Conservation (phyloP, 1,140 invertebrate species). For the Micrasema minimum region DNA sequence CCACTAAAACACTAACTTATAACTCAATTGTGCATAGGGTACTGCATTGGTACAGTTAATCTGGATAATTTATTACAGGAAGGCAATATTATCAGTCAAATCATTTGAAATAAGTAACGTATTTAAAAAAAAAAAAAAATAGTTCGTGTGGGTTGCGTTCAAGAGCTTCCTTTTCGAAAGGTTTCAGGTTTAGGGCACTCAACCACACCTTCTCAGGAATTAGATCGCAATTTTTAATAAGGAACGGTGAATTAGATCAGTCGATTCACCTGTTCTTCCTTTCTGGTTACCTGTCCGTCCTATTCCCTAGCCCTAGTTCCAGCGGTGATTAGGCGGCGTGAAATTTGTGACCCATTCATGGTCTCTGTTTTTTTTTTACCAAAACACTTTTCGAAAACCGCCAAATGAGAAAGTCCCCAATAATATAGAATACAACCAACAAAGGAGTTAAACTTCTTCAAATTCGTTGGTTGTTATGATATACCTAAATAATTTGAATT, state of each 20-base stretch:
- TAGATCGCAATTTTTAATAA: constrained; percentile 52
- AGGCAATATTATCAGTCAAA: too few relatives aligned
- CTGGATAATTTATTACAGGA: too few relatives aligned
- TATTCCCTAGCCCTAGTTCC: not conserved
- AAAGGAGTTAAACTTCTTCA: too few relatives aligned
- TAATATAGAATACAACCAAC: too few relatives aligned
- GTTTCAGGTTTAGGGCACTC: constrained; percentile 1
- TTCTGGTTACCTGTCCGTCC: not conserved
- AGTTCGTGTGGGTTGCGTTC: constrained; percentile 20
- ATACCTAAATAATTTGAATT: too few relatives aligned
- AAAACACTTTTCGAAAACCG: too few relatives aligned
- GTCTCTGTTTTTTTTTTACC: not conserved
- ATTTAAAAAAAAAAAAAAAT: not conserved
- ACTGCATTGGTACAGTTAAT: too few relatives aligned
- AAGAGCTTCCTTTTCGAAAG: constrained; percentile 18
- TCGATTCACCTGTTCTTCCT: constrained; percentile 45
- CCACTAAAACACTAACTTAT: too few relatives aligned
- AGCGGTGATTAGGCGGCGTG: constrained; percentile 17
- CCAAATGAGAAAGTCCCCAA: too few relatives aligned
- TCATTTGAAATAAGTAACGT: not conserved
- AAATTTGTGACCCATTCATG: constrained; percentile 21
- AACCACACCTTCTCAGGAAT: constrained; percentile 50
- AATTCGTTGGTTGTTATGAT: not conserved
- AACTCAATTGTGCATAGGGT: too few relatives aligned
- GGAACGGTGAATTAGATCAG: constrained; percentile 40